These are phyloP conservation scores for Drosophila paranaensis DNA, from an alignment of 2,888 invertebrate genomes.

Conservation along the genomic window DNA sequence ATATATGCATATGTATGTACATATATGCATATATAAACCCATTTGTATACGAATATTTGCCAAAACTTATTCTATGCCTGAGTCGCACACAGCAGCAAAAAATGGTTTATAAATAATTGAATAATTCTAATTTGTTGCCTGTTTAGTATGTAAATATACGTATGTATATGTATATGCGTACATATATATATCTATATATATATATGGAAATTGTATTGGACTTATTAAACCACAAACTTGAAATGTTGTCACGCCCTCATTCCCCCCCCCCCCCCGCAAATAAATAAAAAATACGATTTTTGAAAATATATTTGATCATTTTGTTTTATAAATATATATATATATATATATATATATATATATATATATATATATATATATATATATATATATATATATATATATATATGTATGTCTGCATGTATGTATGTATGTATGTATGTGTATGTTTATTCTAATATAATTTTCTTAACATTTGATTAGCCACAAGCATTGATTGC, in stretches of 20 bases:
- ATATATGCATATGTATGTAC: constrained; percentile 1
- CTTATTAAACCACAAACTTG: not conserved
- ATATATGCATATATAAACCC: constrained; percentile 19
- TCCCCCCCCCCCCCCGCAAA: constrained; percentile 4
- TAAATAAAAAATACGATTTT: not conserved
- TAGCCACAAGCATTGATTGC: not conserved
- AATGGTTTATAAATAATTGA: constrained; percentile 1
- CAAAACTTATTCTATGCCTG: not conserved
- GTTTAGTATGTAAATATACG: not conserved
- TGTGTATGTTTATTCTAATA: not conserved
- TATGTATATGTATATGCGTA: not conserved
- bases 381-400: not conserved
- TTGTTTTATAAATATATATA: not conserved
- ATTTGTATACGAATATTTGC: constrained; percentile 29
- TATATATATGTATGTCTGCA: not conserved
- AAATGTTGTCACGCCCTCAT: not conserved
- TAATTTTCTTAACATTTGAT: not conserved
- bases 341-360: not conserved
- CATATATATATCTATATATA: not conserved
- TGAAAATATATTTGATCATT: constrained; percentile 7
- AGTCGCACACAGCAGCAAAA: not conserved
- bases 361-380: no score
- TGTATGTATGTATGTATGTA: not conserved
- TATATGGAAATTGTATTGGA: not conserved
- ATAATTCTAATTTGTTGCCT: not conserved